These are phyloP conservation scores for Labrus mixtus DNA, from an alignment of 2,113 vertebrate genomes.

Conservation along the genomic window DNA sequence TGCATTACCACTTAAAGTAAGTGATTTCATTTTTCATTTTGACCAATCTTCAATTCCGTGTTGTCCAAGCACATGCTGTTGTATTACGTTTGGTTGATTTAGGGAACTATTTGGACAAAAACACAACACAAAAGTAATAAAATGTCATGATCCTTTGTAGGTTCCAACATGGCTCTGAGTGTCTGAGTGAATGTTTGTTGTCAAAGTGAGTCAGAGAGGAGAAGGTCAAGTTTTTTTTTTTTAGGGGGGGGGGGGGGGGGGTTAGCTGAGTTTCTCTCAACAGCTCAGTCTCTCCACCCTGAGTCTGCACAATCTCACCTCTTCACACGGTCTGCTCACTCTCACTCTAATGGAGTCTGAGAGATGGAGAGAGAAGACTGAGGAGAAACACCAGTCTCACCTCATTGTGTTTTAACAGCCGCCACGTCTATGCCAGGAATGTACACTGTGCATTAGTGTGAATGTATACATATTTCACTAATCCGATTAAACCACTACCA, in stretches of 20 bases:
- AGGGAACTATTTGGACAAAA: background rate
- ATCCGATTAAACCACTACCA: conserved; percentile 75
- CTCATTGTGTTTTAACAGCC: conserved; percentile 80
- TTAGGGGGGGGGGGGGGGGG: conserved; percentile 19
- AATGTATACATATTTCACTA: conserved; percentile 78
- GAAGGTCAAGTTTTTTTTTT: conserved; percentile 76
- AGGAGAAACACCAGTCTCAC: conserved; percentile 78
- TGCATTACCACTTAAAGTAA: background rate
- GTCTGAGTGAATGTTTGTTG: conserved; percentile 45
- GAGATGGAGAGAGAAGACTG: conserved; percentile 53
- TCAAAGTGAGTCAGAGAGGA: conserved; percentile 58
- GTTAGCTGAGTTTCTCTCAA: conserved; percentile 64
- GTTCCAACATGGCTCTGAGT: conserved; percentile 13
- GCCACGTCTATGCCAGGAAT: conserved; percentile 81
- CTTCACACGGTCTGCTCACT: conserved; percentile 83
- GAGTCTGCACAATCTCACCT: conserved; percentile 81
- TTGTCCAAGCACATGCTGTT: too few relatives aligned
- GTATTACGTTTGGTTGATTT: conserved; percentile 7
- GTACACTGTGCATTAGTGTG: conserved; percentile 76
- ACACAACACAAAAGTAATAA: conserved; percentile 23
- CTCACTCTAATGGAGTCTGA: conserved; percentile 85
- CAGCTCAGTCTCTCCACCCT: conserved; percentile 61
- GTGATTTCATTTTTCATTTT: background rate
- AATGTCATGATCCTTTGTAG: conserved; percentile 4
- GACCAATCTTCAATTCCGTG: background rate